Conservation (phyloP, 2,888 invertebrate genomes). For the Smittia sp. region DNA sequence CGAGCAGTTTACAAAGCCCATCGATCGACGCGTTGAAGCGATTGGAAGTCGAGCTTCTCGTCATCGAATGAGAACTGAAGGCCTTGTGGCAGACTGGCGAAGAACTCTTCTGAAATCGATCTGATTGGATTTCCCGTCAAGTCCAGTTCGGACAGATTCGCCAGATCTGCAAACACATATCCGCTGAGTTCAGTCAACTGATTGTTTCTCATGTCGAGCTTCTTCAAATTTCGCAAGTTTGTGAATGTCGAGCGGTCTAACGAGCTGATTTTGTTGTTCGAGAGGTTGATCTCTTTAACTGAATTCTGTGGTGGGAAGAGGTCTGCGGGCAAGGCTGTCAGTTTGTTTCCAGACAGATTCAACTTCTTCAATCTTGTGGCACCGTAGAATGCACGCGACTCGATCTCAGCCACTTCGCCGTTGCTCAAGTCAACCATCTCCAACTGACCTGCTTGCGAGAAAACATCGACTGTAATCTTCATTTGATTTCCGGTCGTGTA, state of each 20-base stretch:
- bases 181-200: conserved; percentile 17
- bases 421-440: conserved; percentile 35
- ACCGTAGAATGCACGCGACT: conserved; percentile 20
- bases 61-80: conserved; percentile 35
- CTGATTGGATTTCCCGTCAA: conserved; percentile 36
- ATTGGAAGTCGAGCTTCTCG: conserved; percentile 15
- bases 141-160: conserved; percentile 24
- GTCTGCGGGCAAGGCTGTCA: not conserved
- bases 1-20: conserved; percentile 19
- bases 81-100: conserved; percentile 29
- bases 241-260: conserved; percentile 17
- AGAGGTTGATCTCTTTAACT: conserved; percentile 21
- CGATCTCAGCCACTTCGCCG: conserved; percentile 23
- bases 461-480: conserved; percentile 28
- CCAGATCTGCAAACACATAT: conserved; percentile 20
- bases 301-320: conserved; percentile 1
- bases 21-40: conserved; percentile 5
- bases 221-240: conserved; percentile 25
- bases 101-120: conserved; percentile 29
- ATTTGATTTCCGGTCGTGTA: conserved; percentile 13
- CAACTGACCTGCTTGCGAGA: not conserved
- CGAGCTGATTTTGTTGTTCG: conserved; percentile 5
- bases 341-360: conserved; percentile 28
- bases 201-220: conserved; percentile 26
- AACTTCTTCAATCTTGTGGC: conserved; percentile 32